Percentiles rank a stretch among this genome's conserved stretches.
phyloP scores from a whole-genome alignment of 1,140 invertebrate genomes.

The Hyposmocoma kahamanoa region DNA sequence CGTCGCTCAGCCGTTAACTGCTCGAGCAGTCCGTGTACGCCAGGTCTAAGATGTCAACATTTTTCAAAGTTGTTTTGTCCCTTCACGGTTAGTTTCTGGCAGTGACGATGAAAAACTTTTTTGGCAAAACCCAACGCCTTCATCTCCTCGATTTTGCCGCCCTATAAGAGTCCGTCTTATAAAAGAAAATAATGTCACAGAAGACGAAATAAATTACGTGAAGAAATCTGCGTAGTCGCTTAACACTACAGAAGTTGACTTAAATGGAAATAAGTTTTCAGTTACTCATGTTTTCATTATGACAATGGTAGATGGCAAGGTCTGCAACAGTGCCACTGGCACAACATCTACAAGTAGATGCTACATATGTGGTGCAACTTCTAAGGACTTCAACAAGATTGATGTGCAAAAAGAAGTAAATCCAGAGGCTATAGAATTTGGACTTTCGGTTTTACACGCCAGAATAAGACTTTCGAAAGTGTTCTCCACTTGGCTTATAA shows the following conservation, averaged over 20 bases:
- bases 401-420: no score
- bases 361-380: constrained; percentile 1
- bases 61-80: constrained; percentile 22
- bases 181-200: constrained; percentile 29
- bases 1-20: no score
- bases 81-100: constrained; percentile 9
- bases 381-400: no score
- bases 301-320: constrained; percentile 53
- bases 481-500: no score
- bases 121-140: constrained; percentile 36
- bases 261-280: not conserved
- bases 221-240: constrained; percentile 9
- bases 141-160: constrained; percentile 34
- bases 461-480: no score
- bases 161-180: constrained; percentile 28
- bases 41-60: constrained; percentile 15
- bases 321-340: not conserved
- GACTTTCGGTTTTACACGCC: no score
- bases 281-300: constrained; percentile 21
- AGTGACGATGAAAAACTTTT: constrained; percentile 19
- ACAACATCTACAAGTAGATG: constrained; percentile 1
- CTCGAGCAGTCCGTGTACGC: no score
- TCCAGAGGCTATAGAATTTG: no score
- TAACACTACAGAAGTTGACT: not conserved
- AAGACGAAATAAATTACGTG: constrained; percentile 25